A percentile compares a stretch with the other conserved stretches of the same genome.
phyloP scores from a whole-genome alignment of 2,797 vertebrate genomes.

The Paguma larvata region DNA sequence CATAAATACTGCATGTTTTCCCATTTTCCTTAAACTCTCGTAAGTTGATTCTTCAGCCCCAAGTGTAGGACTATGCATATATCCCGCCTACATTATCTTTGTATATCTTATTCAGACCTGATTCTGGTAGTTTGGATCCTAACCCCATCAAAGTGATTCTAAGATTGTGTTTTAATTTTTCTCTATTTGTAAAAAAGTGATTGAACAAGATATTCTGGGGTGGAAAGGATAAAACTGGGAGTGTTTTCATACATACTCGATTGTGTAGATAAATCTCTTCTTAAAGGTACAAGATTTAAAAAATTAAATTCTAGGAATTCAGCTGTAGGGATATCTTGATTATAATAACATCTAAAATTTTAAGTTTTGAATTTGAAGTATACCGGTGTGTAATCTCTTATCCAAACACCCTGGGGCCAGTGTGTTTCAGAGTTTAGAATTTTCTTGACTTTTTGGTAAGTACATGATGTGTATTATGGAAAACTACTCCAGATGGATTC shows the following conservation, averaged over 20 bases:
- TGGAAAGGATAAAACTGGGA: neutral
- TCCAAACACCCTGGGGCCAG: neutral
- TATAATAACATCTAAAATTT: neutral
- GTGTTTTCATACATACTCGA: neutral
- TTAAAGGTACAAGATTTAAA: neutral
- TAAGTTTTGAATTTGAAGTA: slow-evolving; percentile 42
- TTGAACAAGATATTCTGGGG: neutral
- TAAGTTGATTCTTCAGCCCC: neutral
- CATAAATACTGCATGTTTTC: neutral
- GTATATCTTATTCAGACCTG: neutral
- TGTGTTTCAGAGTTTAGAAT: slow-evolving; percentile 34
- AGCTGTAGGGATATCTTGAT: neutral
- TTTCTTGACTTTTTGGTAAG: neutral
- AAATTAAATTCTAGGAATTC: neutral
- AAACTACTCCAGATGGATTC: neutral
- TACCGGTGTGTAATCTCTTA: neutral
- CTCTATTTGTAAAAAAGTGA: neutral
- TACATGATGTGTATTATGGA: neutral
- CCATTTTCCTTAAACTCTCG: neutral
- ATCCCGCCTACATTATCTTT: neutral
- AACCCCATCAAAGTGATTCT: neutral
- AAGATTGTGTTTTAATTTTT: neutral
- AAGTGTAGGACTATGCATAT: neutral
- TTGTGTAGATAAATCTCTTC: neutral
- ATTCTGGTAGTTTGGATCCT: neutral